Percentiles rank a stretch among this genome's conserved stretches.
Evolutionary conservation across 2,797 vertebrate species (phyloP).

Genomic region (Tinamus major): DNA sequence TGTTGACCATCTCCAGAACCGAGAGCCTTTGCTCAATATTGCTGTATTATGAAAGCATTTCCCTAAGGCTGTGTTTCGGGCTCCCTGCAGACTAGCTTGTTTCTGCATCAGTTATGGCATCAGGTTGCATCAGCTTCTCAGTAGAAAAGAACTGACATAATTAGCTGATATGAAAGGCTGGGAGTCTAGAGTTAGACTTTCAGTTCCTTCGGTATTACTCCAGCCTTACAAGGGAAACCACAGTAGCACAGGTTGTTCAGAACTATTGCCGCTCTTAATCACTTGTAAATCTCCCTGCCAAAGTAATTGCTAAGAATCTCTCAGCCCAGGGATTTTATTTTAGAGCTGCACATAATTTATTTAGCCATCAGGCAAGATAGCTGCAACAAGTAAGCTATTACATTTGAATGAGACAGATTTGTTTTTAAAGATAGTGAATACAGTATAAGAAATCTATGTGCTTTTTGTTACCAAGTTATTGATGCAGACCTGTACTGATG

Average conservation of each 20-base stretch:
- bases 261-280: not conserved
- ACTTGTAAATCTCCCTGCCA: not conserved
- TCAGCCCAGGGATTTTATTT: not conserved
- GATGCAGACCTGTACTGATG: not conserved
- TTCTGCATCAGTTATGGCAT: not conserved
- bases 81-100: accelerated
- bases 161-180: not conserved
- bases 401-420: not conserved
- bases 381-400: not conserved
- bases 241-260: not conserved
- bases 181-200: not conserved
- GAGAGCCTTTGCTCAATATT: not conserved
- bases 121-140: not conserved
- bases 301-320: not conserved
- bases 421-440: not conserved
- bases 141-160: not conserved
- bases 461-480: not conserved
- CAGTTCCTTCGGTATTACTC: not conserved
- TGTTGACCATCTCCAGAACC: accelerated
- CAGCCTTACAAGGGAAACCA: not conserved
- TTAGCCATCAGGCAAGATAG: not conserved
- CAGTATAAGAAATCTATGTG: not conserved
- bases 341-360: not conserved
- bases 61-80: not conserved
- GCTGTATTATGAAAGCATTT: accelerated